Evolutionary conservation across 2,888 invertebrate species (phyloP).

Genomic region (Drosophila dives): DNA sequence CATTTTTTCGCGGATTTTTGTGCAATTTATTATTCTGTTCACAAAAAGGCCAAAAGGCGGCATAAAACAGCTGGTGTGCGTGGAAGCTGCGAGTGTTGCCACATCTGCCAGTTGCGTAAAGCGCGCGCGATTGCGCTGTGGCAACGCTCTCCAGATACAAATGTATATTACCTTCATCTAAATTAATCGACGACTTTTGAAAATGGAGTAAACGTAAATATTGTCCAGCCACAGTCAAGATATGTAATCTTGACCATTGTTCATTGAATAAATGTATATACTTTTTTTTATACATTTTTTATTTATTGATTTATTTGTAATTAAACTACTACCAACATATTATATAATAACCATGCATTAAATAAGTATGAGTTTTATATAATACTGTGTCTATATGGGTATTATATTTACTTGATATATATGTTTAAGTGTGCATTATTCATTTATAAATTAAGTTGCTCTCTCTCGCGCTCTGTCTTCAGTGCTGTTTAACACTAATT

Average conservation of each 20-base stretch:
- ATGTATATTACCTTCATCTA: neutral
- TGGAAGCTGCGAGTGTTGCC: conserved; percentile 12
- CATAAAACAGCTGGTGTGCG: conserved; percentile 49
- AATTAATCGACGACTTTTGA: neutral
- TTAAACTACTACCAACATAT: conserved; percentile 65
- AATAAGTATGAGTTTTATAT: conserved; percentile 71
- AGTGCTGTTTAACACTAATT: conserved; percentile 72
- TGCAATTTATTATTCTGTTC: neutral
- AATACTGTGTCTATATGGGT: conserved; percentile 68
- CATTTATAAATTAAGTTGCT: conserved; percentile 57
- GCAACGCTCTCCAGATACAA: conserved; percentile 7
- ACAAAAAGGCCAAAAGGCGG: conserved; percentile 34
- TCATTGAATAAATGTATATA: neutral
- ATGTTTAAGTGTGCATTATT: conserved; percentile 40
- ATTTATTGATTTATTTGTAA: conserved; percentile 33
- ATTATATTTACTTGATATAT: conserved; percentile 52
- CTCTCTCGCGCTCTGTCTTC: conserved; percentile 64
- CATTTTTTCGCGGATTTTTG: conserved; percentile 32
- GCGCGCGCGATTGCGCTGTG: conserved; percentile 3
- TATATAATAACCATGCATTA: conserved; percentile 71
- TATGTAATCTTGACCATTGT: neutral
- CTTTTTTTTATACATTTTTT: neutral
- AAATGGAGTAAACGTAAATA: neutral
- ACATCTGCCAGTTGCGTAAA: neutral
- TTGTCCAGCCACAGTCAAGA: neutral